Evolutionary conservation across 2,113 vertebrate genomes (phyloP).

Genomic region (Cottus gobio): DNA sequence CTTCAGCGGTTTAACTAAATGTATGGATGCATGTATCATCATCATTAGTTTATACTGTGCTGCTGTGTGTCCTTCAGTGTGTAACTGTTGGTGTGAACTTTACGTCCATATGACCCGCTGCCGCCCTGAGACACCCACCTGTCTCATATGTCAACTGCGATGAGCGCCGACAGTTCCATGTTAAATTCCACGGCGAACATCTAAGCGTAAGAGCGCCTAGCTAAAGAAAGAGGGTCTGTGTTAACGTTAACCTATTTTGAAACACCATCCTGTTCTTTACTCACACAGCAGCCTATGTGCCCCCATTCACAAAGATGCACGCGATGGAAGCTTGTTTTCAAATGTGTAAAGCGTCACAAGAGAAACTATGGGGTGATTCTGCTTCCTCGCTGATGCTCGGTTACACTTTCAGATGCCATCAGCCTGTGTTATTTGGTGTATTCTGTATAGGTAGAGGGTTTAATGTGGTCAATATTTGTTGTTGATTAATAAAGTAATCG

Average conservation of each 20-base stretch:
- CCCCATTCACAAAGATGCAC: slow-evolving; percentile 4
- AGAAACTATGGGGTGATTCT: background rate
- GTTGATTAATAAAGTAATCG: background rate
- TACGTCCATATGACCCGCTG: slow-evolving; percentile 4
- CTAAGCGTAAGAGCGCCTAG: background rate
- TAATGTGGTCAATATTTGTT: background rate
- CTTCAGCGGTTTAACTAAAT: background rate
- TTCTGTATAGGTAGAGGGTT: background rate
- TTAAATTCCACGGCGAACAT: slow-evolving; percentile 26
- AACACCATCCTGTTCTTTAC: background rate
- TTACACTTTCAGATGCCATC: background rate
- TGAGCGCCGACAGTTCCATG: slow-evolving; percentile 22
- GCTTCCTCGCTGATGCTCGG: background rate
- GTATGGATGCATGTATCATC: background rate
- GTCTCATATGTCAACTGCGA: background rate
- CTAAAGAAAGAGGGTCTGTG: slow-evolving; percentile 5
- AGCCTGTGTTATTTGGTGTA: background rate
- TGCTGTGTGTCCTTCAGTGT: background rate
- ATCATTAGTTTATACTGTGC: background rate
- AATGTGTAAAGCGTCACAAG: background rate
- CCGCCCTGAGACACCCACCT: slow-evolving; percentile 9
- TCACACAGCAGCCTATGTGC: background rate
- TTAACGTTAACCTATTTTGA: slow-evolving; percentile 16
- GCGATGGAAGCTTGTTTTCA: slow-evolving; percentile 4
- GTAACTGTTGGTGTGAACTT: background rate